Percentiles rank a stretch among this genome's conserved stretches.
Evolutionary conservation across 2,888 invertebrate species (phyloP).

Genomic region (Zygaena filipendulae): DNA sequence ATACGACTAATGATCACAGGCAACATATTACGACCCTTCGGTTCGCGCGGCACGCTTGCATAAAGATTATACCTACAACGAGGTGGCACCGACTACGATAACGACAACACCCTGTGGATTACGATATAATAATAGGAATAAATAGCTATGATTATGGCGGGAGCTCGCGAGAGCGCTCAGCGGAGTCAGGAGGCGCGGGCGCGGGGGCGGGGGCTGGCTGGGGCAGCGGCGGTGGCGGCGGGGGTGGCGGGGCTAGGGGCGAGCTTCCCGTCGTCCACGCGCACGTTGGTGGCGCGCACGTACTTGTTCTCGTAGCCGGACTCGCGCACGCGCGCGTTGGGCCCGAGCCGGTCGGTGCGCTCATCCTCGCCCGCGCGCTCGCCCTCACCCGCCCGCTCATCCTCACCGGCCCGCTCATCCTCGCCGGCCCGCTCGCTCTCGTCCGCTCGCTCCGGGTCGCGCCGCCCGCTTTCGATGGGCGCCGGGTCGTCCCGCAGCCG

Average conservation of each 20-base stretch:
- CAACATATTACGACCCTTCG: conserved; percentile 12
- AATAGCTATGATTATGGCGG: conserved; percentile 53
- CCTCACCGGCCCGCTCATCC: conserved; percentile 12
- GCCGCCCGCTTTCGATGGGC: conserved; percentile 12
- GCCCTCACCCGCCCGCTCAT: conserved; percentile 23
- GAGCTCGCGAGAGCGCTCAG: conserved; percentile 19
- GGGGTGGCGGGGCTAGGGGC: conserved; percentile 8
- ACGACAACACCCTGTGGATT: too few relatives aligned
- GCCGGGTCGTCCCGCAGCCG: conserved; percentile 35
- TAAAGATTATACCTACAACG: too few relatives aligned
- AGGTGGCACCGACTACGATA: too few relatives aligned
- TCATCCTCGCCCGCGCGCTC: conserved; percentile 24
- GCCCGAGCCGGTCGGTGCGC: conserved; percentile 32
- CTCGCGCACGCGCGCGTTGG: conserved; percentile 41
- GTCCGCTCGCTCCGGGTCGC: conserved; percentile 20
- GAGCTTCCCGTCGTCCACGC: conserved; percentile 34
- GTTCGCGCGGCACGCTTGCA: too few relatives aligned
- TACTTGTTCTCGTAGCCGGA: conserved; percentile 42
- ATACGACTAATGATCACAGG: conserved; percentile 43
- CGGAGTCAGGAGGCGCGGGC: conserved; percentile 8
- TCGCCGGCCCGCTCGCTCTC: conserved; percentile 20
- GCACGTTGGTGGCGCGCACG: conserved; percentile 41
- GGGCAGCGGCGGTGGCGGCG: too few relatives aligned
- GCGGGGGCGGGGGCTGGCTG: conserved; percentile 14
- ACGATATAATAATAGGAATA: too few relatives aligned